Evolutionary conservation across 1,140 invertebrate genomes (phyloP).

Genomic region (Drosophila sp.): DNA sequence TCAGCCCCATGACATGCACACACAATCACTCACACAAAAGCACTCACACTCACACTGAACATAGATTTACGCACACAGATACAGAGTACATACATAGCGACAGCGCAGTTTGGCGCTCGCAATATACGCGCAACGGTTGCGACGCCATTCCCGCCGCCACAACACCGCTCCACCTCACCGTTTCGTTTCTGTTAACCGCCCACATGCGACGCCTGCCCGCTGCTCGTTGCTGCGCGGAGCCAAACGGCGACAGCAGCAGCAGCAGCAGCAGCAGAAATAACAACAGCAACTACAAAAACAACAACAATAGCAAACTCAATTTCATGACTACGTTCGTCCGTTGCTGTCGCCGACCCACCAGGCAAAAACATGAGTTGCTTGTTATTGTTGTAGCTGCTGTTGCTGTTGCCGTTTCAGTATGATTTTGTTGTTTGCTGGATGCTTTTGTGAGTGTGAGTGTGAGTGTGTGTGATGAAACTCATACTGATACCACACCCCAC

Average conservation of each 20-base stretch:
- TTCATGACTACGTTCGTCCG: slow-evolving; percentile 56
- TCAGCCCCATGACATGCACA: slow-evolving; percentile 48
- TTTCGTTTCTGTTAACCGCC: slow-evolving; percentile 66
- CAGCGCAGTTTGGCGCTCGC: slow-evolving; percentile 62
- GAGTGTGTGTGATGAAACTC: slow-evolving; percentile 39
- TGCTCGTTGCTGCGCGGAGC: slow-evolving; percentile 39
- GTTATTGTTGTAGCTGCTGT: slow-evolving; percentile 57
- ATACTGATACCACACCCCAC: slow-evolving; percentile 24
- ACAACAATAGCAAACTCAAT: slow-evolving; percentile 48
- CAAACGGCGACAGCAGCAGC: slow-evolving; percentile 42
- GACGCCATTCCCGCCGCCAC: slow-evolving; percentile 41
- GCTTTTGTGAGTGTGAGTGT: slow-evolving; percentile 15
- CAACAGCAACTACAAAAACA: slow-evolving; percentile 23
- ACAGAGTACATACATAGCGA: slow-evolving; percentile 30
- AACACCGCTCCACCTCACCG: slow-evolving; percentile 56
- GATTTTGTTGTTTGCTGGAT: slow-evolving; percentile 40
- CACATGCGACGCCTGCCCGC: slow-evolving; percentile 55
- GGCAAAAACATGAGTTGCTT: slow-evolving; percentile 60
- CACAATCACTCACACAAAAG: slow-evolving; percentile 17
- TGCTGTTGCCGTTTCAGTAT: slow-evolving; percentile 50
- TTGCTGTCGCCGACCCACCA: slow-evolving; percentile 56
- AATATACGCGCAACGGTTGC: slow-evolving; percentile 58
- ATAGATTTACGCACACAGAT: slow-evolving; percentile 35
- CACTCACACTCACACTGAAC: slow-evolving; percentile 5
- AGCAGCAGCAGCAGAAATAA: slow-evolving; percentile 27